These are phyloP conservation scores for Sweltsa coloradensis DNA, from an alignment of 1,140 invertebrate genomes.

Conservation along the genomic window DNA sequence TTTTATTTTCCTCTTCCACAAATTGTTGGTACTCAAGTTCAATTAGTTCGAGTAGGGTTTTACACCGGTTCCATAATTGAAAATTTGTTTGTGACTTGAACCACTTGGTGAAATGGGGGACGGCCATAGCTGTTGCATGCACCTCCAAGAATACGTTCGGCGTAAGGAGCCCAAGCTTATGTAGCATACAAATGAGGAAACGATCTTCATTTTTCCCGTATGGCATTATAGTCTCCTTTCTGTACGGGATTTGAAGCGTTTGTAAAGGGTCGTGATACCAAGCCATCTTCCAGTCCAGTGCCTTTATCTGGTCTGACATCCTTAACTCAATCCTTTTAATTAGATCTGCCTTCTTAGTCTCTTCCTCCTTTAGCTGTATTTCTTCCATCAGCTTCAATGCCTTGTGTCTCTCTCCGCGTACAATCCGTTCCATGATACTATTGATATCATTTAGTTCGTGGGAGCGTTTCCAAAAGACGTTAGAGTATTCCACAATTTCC, in stretches of 20 bases:
- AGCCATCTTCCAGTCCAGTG: constrained; percentile 95
- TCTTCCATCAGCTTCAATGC: constrained; percentile 88
- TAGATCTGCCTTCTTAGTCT: too few relatives aligned
- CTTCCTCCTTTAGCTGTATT: too few relatives aligned
- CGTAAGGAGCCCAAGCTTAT: constrained; percentile 96
- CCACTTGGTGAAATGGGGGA: constrained; percentile 99
- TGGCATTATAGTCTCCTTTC: constrained; percentile 97
- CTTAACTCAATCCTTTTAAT: too few relatives aligned
- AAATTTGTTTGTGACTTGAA: constrained; percentile 94
- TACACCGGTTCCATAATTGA: constrained; percentile 92
- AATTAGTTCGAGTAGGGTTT: constrained; percentile 95
- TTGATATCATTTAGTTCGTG: constrained; percentile 95
- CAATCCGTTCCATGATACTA: constrained; percentile 95
- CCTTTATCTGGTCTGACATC: too few relatives aligned
- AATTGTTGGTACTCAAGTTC: constrained; percentile 96
- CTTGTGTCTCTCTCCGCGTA: constrained; percentile 96
- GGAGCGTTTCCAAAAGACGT: constrained; percentile 97
- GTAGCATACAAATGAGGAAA: constrained; percentile 96
- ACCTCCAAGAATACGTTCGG: constrained; percentile 99
- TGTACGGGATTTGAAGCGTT: constrained; percentile 93
- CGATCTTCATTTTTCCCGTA: constrained; percentile 99
- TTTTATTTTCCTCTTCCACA: constrained; percentile 90
- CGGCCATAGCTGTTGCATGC: constrained; percentile 77
- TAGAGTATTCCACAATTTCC: constrained; percentile 93
- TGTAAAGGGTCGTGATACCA: constrained; percentile 96